These are phyloP conservation scores for Lates japonicus DNA, from an alignment of 2,797 vertebrate genomes.

Conservation along the genomic window DNA sequence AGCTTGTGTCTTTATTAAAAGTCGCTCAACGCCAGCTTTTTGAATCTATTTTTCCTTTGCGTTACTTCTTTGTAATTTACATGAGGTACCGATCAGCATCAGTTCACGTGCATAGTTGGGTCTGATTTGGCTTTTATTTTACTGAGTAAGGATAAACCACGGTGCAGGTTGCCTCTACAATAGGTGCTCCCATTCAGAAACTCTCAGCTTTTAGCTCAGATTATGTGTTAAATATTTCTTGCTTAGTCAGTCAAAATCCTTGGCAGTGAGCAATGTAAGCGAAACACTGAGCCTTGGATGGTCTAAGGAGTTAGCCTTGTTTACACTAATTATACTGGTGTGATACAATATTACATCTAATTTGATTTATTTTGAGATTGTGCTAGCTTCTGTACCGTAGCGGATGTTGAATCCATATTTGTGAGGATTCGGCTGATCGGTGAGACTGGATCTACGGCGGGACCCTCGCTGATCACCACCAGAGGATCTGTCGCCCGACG, in stretches of 20 bases:
- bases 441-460: constrained; percentile 92
- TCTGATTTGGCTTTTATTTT: neutral
- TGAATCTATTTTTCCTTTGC: too few relatives aligned
- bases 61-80: neutral
- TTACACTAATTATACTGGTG: constrained; percentile 29
- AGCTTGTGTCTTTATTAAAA: neutral
- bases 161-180: constrained; percentile 14
- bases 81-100: neutral
- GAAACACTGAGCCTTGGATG: neutral
- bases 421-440: constrained; percentile 83
- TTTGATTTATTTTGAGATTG: neutral
- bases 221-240: too few relatives aligned
- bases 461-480: constrained; percentile 94
- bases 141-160: constrained; percentile 32
- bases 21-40: neutral
- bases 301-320: neutral
- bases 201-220: constrained; percentile 29
- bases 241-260: constrained; percentile 22
- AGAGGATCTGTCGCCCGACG: constrained; percentile 91
- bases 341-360: neutral
- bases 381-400: constrained; percentile 85
- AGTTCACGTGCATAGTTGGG: neutral
- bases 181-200: constrained; percentile 11
- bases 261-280: constrained; percentile 35
- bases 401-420: constrained; percentile 93